phyloP scores from a whole-genome alignment of 2,113 vertebrate genomes.

The Blennius ocellaris region DNA sequence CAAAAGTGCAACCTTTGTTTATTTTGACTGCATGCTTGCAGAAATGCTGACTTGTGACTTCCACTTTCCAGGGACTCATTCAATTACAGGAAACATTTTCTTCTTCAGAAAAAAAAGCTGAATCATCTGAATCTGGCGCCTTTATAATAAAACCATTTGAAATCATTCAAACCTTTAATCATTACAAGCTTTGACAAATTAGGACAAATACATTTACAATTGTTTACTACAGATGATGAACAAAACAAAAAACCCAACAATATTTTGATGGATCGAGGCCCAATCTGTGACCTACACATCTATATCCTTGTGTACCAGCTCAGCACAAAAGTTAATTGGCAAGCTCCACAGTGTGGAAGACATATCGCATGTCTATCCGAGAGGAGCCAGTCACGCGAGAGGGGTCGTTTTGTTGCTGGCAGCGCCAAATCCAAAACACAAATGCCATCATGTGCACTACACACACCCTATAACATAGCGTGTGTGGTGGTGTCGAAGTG shows the following conservation, averaged over 20 bases:
- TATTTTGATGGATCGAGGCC: constrained; percentile 25
- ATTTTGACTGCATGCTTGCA: constrained; percentile 5
- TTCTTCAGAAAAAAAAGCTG: constrained; percentile 9
- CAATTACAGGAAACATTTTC: constrained; percentile 45
- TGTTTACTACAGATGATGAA: constrained; percentile 37
- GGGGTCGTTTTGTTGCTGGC: constrained; percentile 54
- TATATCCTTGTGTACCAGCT: constrained; percentile 37
- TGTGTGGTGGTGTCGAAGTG: too few species aligned
- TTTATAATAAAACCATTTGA: constrained; percentile 11
- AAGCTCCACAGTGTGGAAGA: constrained; percentile 42
- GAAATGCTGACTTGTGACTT: constrained; percentile 41
- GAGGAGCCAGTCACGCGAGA: constrained; percentile 51
- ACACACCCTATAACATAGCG: too few species aligned
- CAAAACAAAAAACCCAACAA: not conserved
- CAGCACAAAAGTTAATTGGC: constrained; percentile 56
- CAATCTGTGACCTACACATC: constrained; percentile 19
- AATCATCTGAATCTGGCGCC: constrained; percentile 34
- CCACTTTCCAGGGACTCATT: constrained; percentile 36
- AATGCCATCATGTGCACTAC: constrained; percentile 30
- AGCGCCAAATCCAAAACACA: constrained; percentile 48
- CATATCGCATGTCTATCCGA: constrained; percentile 43
- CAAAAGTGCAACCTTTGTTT: constrained; percentile 6
- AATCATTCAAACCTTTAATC: constrained; percentile 53
- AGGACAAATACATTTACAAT: constrained; percentile 43
- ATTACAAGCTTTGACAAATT: constrained; percentile 36